phyloP scores from a whole-genome alignment of 2,797 vertebrate genomes.

The Moxostoma hubbsi region DNA sequence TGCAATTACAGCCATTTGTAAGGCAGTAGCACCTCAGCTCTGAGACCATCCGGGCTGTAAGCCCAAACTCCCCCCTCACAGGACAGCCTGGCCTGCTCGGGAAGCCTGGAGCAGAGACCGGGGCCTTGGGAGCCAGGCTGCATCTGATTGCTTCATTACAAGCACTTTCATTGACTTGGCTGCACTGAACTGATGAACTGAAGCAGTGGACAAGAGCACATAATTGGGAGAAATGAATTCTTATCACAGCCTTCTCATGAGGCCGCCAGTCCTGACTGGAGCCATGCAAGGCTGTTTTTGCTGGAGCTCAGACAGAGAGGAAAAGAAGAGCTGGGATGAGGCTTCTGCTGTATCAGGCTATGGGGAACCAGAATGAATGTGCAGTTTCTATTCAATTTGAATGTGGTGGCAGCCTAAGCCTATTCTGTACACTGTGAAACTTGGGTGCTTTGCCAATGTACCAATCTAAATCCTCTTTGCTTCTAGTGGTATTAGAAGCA shows the following conservation, averaged over 20 bases:
- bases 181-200: conserved; percentile 89
- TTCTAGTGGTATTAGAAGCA: conserved; percentile 62
- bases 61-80: conserved; percentile 46
- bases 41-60: conserved; percentile 57
- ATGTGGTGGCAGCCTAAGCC: conserved; percentile 56
- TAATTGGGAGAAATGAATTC: conserved; percentile 95
- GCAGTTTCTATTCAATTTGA: conserved; percentile 52
- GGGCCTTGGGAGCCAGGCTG: conserved; percentile 77
- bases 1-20: conserved; percentile 71
- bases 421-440: conserved; percentile 2
- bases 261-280: conserved; percentile 75
- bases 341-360: conserved; percentile 26
- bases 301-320: conserved; percentile 37
- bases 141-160: conserved; percentile 89
- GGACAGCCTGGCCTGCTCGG: conserved; percentile 67
- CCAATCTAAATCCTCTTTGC: conserved; percentile 63
- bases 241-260: conserved; percentile 86
- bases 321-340: conserved; percentile 34
- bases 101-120: conserved; percentile 70
- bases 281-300: conserved; percentile 60
- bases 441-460: conserved; percentile 1
- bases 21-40: conserved; percentile 27
- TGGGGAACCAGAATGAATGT: conserved; percentile 4
- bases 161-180: conserved; percentile 90
- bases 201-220: conserved; percentile 86